Percentiles rank a stretch among this genome's conserved stretches.
phyloP scores from a whole-genome alignment of 1,140 invertebrate genomes.

The Drosophila tropicalis region DNA sequence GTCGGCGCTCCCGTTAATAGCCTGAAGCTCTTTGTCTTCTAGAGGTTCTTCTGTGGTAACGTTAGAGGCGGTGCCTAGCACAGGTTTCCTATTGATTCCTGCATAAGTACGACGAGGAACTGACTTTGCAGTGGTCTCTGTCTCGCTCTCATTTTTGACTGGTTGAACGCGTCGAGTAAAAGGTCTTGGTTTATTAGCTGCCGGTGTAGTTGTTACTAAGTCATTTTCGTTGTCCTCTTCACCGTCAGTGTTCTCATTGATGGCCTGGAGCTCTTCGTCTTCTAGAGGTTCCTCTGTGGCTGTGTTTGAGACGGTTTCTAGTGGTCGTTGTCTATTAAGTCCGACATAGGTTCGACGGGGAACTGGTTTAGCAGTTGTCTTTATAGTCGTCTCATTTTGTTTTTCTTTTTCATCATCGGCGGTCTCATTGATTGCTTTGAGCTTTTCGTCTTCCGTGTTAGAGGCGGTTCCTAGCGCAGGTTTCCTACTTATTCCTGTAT shows the following conservation, averaged over 20 bases:
- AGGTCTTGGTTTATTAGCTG: background rate
- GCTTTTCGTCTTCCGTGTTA: slow-evolving; percentile 1
- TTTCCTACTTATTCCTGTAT: slow-evolving; percentile 24
- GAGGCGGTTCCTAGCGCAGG: background rate
- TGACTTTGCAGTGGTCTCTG: slow-evolving; percentile 9
- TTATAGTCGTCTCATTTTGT: background rate
- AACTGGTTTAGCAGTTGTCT: background rate
- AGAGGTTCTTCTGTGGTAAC: background rate
- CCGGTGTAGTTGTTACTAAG: background rate
- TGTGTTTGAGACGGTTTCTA: slow-evolving; percentile 8
- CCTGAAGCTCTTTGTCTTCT: slow-evolving; percentile 1
- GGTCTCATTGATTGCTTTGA: background rate
- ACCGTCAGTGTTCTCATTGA: background rate
- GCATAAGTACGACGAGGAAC: slow-evolving; percentile 11
- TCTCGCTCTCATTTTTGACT: background rate
- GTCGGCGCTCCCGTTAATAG: background rate
- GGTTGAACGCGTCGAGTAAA: slow-evolving; percentile 24
- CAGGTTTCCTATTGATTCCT: slow-evolving; percentile 25
- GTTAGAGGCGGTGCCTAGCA: background rate
- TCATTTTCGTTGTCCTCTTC: background rate
- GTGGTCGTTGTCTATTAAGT: slow-evolving; percentile 26
- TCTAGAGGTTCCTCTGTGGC: background rate
- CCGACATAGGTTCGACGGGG: slow-evolving; percentile 15
- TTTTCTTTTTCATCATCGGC: background rate
- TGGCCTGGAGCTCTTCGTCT: background rate